Evolutionary conservation across 2,113 vertebrate genomes (phyloP).

Genomic region (Bostrychus sinensis): DNA sequence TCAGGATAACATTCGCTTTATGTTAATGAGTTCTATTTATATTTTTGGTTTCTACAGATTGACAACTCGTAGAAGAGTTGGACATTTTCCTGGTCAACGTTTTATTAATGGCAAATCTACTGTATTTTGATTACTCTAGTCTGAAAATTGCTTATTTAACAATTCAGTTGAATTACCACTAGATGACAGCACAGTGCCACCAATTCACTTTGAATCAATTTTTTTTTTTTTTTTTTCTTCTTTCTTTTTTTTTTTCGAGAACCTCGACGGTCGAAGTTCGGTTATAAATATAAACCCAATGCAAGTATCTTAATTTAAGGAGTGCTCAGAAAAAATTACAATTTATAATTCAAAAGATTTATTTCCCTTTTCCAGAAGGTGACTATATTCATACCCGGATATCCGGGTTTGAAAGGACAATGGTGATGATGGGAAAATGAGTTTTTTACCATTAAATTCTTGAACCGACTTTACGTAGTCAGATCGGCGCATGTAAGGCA

Average conservation of each 20-base stretch:
- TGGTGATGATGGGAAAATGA: constrained; percentile 60
- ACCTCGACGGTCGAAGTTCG: too few relatives aligned
- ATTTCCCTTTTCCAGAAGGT: not conserved
- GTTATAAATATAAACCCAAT: too few relatives aligned
- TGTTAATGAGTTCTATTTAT: too few relatives aligned
- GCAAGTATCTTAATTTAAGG: too few relatives aligned
- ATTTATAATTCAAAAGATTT: not conserved
- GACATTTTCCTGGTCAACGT: too few relatives aligned
- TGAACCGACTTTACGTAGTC: constrained; percentile 46
- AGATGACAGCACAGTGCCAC: constrained; percentile 45
- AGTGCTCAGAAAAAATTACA: not conserved
- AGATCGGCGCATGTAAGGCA: not conserved
- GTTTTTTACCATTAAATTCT: constrained; percentile 66
- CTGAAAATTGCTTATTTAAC: not conserved
- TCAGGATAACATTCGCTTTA: too few relatives aligned
- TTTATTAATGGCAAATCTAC: too few relatives aligned
- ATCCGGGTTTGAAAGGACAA: constrained; percentile 53
- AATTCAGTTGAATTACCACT: constrained; percentile 29
- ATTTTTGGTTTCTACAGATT: too few relatives aligned
- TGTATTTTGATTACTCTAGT: not conserved
- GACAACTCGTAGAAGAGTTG: too few relatives aligned
- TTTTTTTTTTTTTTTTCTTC: too few relatives aligned
- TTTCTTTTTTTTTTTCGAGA: too few relatives aligned
- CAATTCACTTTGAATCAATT: not conserved
- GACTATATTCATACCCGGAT: constrained; percentile 59